These are phyloP conservation scores for Camponotus vicinus DNA, from an alignment of 1,140 invertebrate genomes.

Conservation along the genomic window DNA sequence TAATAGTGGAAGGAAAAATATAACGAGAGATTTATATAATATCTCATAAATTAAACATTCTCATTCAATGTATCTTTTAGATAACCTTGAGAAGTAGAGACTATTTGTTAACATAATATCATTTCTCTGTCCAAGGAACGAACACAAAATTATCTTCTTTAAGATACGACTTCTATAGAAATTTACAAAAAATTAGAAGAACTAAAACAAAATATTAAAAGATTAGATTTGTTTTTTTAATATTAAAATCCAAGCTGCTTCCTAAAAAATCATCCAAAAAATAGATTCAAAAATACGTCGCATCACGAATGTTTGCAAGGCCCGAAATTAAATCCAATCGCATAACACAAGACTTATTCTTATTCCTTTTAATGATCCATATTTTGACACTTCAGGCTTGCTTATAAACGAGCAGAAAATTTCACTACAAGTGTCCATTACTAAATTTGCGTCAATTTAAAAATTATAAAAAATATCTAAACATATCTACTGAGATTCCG, in stretches of 20 bases:
- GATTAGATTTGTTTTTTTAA: background rate
- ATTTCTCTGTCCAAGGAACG: background rate
- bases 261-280: background rate
- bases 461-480: background rate
- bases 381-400: background rate
- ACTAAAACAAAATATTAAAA: background rate
- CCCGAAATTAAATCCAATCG: background rate
- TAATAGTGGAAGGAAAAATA: background rate
- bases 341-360: background rate
- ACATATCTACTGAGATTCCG: background rate
- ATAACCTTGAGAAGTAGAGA: background rate
- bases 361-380: background rate
- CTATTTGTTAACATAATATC: background rate
- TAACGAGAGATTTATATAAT: background rate
- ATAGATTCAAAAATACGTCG: background rate
- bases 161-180: background rate
- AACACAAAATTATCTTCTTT: constrained; percentile 4
- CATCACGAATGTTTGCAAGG: background rate
- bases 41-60: background rate
- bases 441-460: too few relatives aligned
- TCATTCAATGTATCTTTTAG: background rate
- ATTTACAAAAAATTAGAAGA: background rate
- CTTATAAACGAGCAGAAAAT: background rate
- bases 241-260: background rate
- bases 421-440: background rate